phyloP scores from a whole-genome alignment of 1,140 invertebrate genomes.

The Oreohelix idahoensis region DNA sequence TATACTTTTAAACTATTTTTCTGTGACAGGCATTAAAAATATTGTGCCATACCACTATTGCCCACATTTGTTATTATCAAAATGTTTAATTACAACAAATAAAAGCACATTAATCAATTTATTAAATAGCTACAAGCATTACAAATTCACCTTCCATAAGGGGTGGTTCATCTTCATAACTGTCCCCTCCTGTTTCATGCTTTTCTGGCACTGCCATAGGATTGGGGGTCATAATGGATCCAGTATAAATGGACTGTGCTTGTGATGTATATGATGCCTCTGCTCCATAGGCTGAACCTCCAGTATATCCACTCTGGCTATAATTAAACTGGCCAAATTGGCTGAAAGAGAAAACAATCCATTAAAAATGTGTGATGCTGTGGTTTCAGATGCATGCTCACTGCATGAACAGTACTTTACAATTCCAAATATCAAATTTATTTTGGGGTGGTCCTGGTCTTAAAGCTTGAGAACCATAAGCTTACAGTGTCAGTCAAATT shows the following conservation, averaged over 20 bases:
- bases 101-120: not conserved
- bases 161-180: conserved; percentile 32
- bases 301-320: not conserved
- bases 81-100: too few relatives aligned
- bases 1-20: too few relatives aligned
- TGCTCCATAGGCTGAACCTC: not conserved
- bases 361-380: not conserved
- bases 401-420: too few relatives aligned
- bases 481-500: too few relatives aligned
- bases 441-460: too few relatives aligned
- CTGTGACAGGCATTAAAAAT: too few relatives aligned
- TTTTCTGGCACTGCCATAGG: conserved; percentile 11
- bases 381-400: too few relatives aligned
- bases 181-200: conserved; percentile 13
- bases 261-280: not conserved
- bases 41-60: too few relatives aligned
- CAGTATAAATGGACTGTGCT: conserved; percentile 15
- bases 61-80: too few relatives aligned
- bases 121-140: not conserved
- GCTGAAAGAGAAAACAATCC: not conserved
- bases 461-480: too few relatives aligned
- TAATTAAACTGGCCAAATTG: conserved; percentile 33
- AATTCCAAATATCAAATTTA: too few relatives aligned
- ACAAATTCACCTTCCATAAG: conserved; percentile 23
- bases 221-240: conserved; percentile 27